Percentiles rank a stretch among this genome's conserved stretches.
These are phyloP conservation scores for Buathra laborator DNA, from an alignment of 2,888 invertebrate genomes.

Conservation along the genomic window DNA sequence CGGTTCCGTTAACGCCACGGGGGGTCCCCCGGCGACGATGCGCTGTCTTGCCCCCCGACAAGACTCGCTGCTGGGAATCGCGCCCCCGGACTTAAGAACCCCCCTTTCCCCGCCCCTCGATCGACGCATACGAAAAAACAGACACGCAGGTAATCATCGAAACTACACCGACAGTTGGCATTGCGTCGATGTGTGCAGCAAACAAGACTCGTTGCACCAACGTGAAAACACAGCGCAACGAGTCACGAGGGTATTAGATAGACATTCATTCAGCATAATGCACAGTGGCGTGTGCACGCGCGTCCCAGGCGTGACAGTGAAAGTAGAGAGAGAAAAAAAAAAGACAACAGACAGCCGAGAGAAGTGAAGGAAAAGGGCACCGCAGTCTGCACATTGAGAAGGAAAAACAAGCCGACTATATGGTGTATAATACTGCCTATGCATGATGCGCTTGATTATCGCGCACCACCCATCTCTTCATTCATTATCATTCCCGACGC, in stretches of 20 bases:
- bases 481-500: constrained; percentile 82
- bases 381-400: constrained; percentile 53
- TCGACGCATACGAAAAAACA: constrained; percentile 31
- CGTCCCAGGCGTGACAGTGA: constrained; percentile 59
- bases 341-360: constrained; percentile 9
- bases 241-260: constrained; percentile 33
- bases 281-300: constrained; percentile 58
- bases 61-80: constrained; percentile 67
- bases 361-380: constrained; percentile 56
- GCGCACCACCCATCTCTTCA: constrained; percentile 78
- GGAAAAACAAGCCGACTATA: constrained; percentile 65
- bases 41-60: constrained; percentile 62
- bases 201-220: constrained; percentile 9
- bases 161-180: constrained; percentile 1
- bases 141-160: constrained; percentile 39
- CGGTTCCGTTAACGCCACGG: constrained; percentile 78
- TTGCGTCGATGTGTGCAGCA: constrained; percentile 19
- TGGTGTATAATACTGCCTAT: constrained; percentile 54
- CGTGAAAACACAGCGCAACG: constrained; percentile 33
- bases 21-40: constrained; percentile 75
- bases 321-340: constrained; percentile 45
- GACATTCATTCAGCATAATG: constrained; percentile 65
- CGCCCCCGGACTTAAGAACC: constrained; percentile 8
- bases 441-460: constrained; percentile 78
- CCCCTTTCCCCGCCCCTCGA: constrained; percentile 16